Percentiles rank a stretch among this genome's conserved stretches.
These are phyloP conservation scores for Anguilla pacifica DNA, from an alignment of 2,797 vertebrate species.

Conservation along the genomic window DNA sequence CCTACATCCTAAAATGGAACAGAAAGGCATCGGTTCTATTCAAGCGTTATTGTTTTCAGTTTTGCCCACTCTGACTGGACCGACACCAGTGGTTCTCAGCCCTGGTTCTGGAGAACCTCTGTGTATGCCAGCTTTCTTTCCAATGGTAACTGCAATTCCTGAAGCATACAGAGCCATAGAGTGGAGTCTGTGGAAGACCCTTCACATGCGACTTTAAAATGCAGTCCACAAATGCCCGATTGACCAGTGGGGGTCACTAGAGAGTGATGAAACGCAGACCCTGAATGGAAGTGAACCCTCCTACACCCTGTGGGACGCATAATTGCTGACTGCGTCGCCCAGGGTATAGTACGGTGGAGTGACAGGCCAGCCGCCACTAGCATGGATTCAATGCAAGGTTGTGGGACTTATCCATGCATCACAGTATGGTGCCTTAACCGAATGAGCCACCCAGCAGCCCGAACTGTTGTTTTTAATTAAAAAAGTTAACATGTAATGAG, in stretches of 20 bases:
- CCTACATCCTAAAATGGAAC: neutral
- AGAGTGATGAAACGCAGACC: neutral
- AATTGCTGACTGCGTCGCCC: too few species aligned
- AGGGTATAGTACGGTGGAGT: neutral
- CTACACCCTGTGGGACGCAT: neutral
- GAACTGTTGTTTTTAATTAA: too few species aligned
- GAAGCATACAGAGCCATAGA: too few species aligned
- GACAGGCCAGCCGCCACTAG: neutral
- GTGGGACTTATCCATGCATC: too few species aligned
- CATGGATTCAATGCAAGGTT: neutral
- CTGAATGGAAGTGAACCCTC: neutral
- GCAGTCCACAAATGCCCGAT: neutral
- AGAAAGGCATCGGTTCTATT: constrained; percentile 12
- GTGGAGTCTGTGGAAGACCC: too few species aligned
- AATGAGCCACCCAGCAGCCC: too few species aligned
- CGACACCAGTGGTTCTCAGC: neutral
- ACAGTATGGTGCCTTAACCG: too few species aligned
- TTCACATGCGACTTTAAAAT: neutral
- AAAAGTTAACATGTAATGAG: neutral
- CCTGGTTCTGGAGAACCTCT: neutral
- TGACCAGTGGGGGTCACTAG: neutral
- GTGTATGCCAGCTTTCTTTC: too few species aligned
- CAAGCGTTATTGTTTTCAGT: neutral
- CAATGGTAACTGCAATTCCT: too few species aligned
- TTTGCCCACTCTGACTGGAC: neutral